These are phyloP conservation scores for Halcyon badia DNA, from an alignment of 2,797 vertebrate genomes.

Conservation along the genomic window DNA sequence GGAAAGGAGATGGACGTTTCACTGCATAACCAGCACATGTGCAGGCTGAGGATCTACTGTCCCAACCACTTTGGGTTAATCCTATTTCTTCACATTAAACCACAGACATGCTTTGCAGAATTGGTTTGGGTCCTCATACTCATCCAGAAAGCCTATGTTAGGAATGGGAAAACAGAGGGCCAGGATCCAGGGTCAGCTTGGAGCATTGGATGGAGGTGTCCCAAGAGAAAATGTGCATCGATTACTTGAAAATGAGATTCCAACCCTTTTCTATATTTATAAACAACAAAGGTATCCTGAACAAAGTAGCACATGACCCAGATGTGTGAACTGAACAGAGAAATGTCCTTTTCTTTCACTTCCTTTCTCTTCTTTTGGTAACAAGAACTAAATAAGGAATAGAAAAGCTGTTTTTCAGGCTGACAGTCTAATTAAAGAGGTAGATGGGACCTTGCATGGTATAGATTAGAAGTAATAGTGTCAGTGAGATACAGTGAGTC, in stretches of 20 bases:
- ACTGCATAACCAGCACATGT: slow-evolving; percentile 57
- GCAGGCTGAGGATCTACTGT: slow-evolving; percentile 28
- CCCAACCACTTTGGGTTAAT: slow-evolving; percentile 41
- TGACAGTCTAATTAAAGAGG: slow-evolving; percentile 85
- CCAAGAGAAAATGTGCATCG: slow-evolving; percentile 67
- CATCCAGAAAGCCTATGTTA: slow-evolving; percentile 28
- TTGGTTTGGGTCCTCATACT: slow-evolving; percentile 38
- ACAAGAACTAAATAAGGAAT: slow-evolving; percentile 84
- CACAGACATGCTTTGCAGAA: slow-evolving; percentile 41
- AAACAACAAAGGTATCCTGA: slow-evolving; percentile 79
- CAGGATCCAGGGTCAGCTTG: slow-evolving; percentile 57
- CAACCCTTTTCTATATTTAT: slow-evolving; percentile 83
- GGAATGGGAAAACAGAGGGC: slow-evolving; percentile 42
- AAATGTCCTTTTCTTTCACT: slow-evolving; percentile 80
- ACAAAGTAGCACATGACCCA: slow-evolving; percentile 81
- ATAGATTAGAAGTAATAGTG: slow-evolving; percentile 85
- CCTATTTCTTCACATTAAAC: neutral
- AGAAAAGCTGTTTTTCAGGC: slow-evolving; percentile 85
- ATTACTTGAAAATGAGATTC: slow-evolving; percentile 83
- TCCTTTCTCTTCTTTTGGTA: slow-evolving; percentile 83
- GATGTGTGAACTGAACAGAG: slow-evolving; percentile 81
- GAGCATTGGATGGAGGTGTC: slow-evolving; percentile 49
- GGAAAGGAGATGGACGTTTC: slow-evolving; percentile 64
- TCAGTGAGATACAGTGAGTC: slow-evolving; percentile 93
- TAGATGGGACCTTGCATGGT: slow-evolving; percentile 87